These are phyloP conservation scores for Drosophila navojoa DNA, from an alignment of 1,140 invertebrate species.

Conservation along the genomic window DNA sequence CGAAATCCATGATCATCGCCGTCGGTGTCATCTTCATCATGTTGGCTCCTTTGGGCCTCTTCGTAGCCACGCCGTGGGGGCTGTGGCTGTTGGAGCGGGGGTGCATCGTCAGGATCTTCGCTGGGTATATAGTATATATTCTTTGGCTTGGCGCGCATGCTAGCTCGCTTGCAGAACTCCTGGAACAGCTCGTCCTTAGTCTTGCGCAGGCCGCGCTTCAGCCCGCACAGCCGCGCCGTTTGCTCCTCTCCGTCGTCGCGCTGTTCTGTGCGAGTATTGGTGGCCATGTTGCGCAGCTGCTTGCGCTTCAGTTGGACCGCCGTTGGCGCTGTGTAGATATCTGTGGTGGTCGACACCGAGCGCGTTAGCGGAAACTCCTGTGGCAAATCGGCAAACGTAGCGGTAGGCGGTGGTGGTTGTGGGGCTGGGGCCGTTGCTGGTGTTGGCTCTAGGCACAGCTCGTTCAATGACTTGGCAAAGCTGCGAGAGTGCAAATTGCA, in stretches of 20 bases:
- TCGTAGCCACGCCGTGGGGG: conserved; percentile 3
- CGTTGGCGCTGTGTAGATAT: conserved; percentile 55
- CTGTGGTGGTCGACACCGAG: conserved; percentile 80
- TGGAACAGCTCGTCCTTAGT: conserved; percentile 82
- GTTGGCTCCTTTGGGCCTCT: background rate
- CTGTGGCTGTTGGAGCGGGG: background rate
- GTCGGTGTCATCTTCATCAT: conserved; percentile 50
- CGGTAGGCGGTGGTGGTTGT: conserved; percentile 37
- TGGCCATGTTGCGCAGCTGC: conserved; percentile 57
- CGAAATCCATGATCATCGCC: conserved; percentile 69
- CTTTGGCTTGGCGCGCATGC: conserved; percentile 74
- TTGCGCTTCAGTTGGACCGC: conserved; percentile 30
- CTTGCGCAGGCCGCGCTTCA: conserved; percentile 74
- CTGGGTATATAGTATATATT: conserved; percentile 77
- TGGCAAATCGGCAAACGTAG: conserved; percentile 68
- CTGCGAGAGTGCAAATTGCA: conserved; percentile 77
- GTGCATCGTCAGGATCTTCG: conserved; percentile 41
- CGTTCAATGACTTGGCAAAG: conserved; percentile 80
- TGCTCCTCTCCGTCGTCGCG: conserved; percentile 19
- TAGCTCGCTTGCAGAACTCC: conserved; percentile 76
- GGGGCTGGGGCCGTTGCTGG: background rate
- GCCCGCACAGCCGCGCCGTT: conserved; percentile 62
- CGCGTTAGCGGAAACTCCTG: conserved; percentile 80
- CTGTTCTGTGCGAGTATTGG: conserved; percentile 49
- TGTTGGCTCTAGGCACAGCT: conserved; percentile 71